phyloP scores from a whole-genome alignment of 2,888 invertebrate genomes.

The Cheilosia grossa region DNA sequence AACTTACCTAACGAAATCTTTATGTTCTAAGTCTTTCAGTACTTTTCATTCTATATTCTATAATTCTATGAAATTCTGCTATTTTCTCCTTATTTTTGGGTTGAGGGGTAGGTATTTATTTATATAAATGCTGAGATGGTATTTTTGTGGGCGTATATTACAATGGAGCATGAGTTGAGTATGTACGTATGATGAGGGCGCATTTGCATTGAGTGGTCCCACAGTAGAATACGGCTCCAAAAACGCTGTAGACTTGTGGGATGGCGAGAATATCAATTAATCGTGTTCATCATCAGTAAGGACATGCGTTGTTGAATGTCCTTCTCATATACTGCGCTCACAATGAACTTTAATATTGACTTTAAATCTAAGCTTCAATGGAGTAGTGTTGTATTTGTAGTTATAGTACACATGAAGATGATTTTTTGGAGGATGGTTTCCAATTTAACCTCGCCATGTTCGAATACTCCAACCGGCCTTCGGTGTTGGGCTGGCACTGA shows the following conservation, averaged over 20 bases:
- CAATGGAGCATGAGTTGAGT: constrained; percentile 5
- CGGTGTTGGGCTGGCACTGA: constrained; percentile 66
- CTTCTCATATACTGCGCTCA: not conserved
- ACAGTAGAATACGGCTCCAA: not conserved
- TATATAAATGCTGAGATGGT: constrained; percentile 52
- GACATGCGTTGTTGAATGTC: constrained; percentile 7
- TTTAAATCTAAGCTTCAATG: constrained; percentile 41
- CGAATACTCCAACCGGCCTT: constrained; percentile 80
- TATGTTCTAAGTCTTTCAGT: constrained; percentile 65
- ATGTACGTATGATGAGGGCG: constrained; percentile 34
- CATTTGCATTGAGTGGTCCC: constrained; percentile 28
- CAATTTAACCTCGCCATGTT: constrained; percentile 80
- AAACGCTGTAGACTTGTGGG: not conserved
- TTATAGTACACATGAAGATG: constrained; percentile 27
- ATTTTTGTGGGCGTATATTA: constrained; percentile 17
- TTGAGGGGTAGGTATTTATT: constrained; percentile 12
- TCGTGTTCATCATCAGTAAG: not conserved
- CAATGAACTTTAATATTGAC: constrained; percentile 21
- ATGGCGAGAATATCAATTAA: not conserved
- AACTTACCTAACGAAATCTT: constrained; percentile 62
- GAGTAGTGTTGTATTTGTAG: constrained; percentile 13
- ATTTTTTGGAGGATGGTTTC: constrained; percentile 7
- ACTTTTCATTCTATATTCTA: constrained; percentile 56
- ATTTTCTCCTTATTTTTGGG: constrained; percentile 43
- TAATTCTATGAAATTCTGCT: constrained; percentile 58